Evolutionary conservation across 2,113 vertebrate genomes (phyloP), one percentile per base, ranked within the genome.

Genomic region (Aythya baeri): DNA sequence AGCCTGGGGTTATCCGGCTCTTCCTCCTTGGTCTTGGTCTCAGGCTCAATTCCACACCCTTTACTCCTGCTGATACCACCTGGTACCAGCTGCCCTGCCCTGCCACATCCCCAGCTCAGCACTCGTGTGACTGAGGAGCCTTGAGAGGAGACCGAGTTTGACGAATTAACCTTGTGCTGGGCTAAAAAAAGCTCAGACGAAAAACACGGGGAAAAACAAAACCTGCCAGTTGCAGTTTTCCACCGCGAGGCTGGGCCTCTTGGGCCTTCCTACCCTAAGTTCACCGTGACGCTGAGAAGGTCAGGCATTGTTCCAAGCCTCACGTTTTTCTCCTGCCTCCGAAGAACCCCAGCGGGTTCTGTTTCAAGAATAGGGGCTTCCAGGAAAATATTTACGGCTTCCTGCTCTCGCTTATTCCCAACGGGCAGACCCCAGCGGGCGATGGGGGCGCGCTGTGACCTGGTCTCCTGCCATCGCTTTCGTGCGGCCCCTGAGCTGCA

Each of bases 251-350:
- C 17, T 76, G 31, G 32, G 96, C 84, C 93, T 94, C 98, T 93
- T 97, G 96, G 94, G 95, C 77, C 83, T 86, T 95, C 95, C 96
- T 91, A 87, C 91, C 71, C 4, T 71, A 87, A 94, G 94, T 97
- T 97, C 94, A 95, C 77, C 7, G 4, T 26, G 76, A 75, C 3
- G 8, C 81, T 87, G 95, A 82, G 95, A 97, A 97, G 95, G 96
- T 96, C 96, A 95, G 63, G 92, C 71, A 95, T 95, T 96, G 95
- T 96, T 97, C 61, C 76, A 90, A 73, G 36, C 83, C 38, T 75
- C 1, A 0, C 84, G 92, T 90, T 94, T 94, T 94, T 95, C 92
- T 96, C 74, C 86, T 87, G 83, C 77, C 74, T 90, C 92, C 67
- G 52, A 92, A 96, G 88, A 74, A 73, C 38, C 70, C 71, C 92